Conservation (phyloP, 2,888 invertebrate genomes). For the Chymomyza fuscimana region DNA sequence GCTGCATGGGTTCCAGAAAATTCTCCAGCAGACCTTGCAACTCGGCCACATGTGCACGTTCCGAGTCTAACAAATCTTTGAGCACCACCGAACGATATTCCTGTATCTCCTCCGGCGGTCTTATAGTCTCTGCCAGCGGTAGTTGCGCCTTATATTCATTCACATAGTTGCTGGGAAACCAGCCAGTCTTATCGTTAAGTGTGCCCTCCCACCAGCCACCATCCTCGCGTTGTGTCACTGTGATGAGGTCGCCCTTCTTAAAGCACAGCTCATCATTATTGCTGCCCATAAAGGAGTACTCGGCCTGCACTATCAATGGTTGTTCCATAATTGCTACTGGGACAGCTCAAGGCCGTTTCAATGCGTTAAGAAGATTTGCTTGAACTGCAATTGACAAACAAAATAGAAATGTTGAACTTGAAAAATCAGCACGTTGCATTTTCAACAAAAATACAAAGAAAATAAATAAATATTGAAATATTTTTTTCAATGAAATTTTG, state of each 20-base stretch:
- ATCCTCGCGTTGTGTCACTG: slow-evolving; percentile 96
- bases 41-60: slow-evolving; percentile 93
- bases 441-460: slow-evolving; percentile 14
- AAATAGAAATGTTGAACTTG: slow-evolving; percentile 62
- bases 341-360: slow-evolving; percentile 22
- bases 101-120: slow-evolving; percentile 86
- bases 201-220: slow-evolving; percentile 99
- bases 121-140: slow-evolving; percentile 83
- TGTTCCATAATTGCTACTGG: slow-evolving; percentile 71
- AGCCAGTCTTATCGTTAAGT: slow-evolving; percentile 95
- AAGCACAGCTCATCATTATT: slow-evolving; percentile 99
- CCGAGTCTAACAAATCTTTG: slow-evolving; percentile 94
- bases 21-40: slow-evolving; percentile 91
- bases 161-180: slow-evolving; percentile 99
- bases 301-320: slow-evolving; percentile 88
- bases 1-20: slow-evolving; percentile 92
- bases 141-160: slow-evolving; percentile 87
- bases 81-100: slow-evolving; percentile 92
- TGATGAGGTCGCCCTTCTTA: slow-evolving; percentile 96
- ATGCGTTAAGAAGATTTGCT: slow-evolving; percentile 32
- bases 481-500: slow-evolving; percentile 56
- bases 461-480: slow-evolving; percentile 3
- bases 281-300: slow-evolving; percentile 95
- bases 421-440: slow-evolving; percentile 48
- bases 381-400: slow-evolving; percentile 45